Evolutionary conservation across 2,888 invertebrate species (phyloP).

Genomic region (Athalia rosae): DNA sequence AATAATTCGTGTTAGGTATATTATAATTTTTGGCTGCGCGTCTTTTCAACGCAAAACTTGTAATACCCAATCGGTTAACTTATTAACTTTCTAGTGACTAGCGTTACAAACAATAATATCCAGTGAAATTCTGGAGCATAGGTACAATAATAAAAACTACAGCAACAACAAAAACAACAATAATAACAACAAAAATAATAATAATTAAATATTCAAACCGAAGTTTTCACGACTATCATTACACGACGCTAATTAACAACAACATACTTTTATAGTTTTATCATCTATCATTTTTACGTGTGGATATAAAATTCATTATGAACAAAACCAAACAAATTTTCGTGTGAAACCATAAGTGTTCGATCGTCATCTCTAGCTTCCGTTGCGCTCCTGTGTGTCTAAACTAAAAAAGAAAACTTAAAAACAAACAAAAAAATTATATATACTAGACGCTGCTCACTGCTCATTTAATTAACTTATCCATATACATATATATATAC

Average conservation of each 20-base stretch:
- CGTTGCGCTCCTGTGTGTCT: slow-evolving; percentile 67
- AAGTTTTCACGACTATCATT: not conserved
- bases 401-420: slow-evolving; percentile 46
- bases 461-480: slow-evolving; percentile 58
- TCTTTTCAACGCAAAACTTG: slow-evolving; percentile 50
- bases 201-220: not conserved
- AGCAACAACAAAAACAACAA: not conserved
- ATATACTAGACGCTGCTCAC: slow-evolving; percentile 54
- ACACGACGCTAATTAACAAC: not conserved
- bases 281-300: slow-evolving; percentile 52
- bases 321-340: slow-evolving; percentile 5
- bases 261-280: slow-evolving; percentile 2
- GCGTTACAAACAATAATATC: no score
- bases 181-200: not conserved
- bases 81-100: slow-evolving; percentile 17
- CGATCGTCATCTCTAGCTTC: slow-evolving; percentile 66
- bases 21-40: slow-evolving; percentile 45
- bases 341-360: slow-evolving; percentile 69
- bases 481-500: slow-evolving; percentile 23
- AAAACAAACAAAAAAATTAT: slow-evolving; percentile 48
- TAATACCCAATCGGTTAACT: slow-evolving; percentile 10
- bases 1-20: slow-evolving; percentile 55
- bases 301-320: slow-evolving; percentile 2
- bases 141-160: no score
- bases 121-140: no score